Percentiles rank a stretch among this genome's conserved stretches.
Conservation (phyloP, 2,113 vertebrate species). For the Cyanocitta stelleri region DNA sequence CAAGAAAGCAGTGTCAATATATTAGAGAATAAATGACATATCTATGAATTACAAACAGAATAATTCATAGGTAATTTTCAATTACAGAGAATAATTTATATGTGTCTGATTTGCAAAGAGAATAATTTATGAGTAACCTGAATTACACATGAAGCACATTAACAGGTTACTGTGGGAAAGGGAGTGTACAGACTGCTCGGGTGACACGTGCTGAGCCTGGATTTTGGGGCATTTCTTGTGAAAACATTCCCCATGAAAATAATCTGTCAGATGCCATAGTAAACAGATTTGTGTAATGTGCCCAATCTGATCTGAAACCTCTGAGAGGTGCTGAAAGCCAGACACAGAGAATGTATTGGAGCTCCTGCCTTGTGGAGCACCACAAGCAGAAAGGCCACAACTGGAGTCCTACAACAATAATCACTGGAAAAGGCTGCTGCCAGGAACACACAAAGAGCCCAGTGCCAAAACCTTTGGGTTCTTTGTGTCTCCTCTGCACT, state of each 20-base stretch:
- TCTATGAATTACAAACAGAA: conserved; percentile 32
- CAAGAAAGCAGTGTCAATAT: not conserved
- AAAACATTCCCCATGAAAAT: not conserved
- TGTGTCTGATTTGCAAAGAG: not conserved
- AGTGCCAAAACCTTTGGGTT: not conserved
- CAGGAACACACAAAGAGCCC: not conserved
- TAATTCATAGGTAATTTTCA: conserved; percentile 42
- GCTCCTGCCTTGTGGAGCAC: not conserved
- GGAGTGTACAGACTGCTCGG: not conserved
- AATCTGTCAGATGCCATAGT: not conserved
- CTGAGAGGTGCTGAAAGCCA: not conserved
- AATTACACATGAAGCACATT: not conserved
- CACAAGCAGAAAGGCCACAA: not conserved
- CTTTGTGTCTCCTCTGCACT: not conserved
- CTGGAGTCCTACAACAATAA: accelerated
- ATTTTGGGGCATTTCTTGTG: not conserved
- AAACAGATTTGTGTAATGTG: not conserved
- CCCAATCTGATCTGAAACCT: not conserved
- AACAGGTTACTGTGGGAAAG: not conserved
- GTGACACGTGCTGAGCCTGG: not conserved
- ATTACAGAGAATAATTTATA: conserved; percentile 17
- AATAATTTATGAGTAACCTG: conserved; percentile 1
- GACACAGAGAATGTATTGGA: accelerated
- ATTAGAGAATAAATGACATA: not conserved
- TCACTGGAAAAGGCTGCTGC: not conserved